Conservation (phyloP, 1,140 invertebrate genomes). For the Aporrectodea caliginosa region DNA sequence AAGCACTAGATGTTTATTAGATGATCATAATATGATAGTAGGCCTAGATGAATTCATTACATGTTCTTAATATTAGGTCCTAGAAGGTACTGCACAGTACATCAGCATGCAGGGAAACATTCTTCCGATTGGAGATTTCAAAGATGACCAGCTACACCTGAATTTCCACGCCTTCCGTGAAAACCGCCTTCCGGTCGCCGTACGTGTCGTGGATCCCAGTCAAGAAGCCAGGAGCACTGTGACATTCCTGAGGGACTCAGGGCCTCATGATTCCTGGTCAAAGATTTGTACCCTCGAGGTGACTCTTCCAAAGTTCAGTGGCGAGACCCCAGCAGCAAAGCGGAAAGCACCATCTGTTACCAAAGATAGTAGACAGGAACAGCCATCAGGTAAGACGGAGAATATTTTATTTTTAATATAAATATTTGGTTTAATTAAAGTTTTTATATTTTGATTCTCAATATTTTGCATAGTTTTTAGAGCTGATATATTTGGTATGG, state of each 20-base stretch:
- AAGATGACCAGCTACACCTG: slow-evolving; percentile 91
- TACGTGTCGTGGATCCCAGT: slow-evolving; percentile 86
- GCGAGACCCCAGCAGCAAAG: too few species aligned
- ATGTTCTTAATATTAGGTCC: slow-evolving; percentile 63
- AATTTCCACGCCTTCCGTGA: slow-evolving; percentile 97
- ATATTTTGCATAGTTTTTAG: too few species aligned
- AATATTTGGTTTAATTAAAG: too few species aligned
- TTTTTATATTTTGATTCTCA: too few species aligned
- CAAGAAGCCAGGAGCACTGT: slow-evolving; percentile 88
- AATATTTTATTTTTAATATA: too few species aligned
- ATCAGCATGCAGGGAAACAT: slow-evolving; percentile 97
- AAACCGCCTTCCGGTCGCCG: slow-evolving; percentile 89
- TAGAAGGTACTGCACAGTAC: slow-evolving; percentile 90
- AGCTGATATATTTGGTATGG: too few species aligned
- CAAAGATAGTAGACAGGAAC: too few species aligned
- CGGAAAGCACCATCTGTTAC: too few species aligned
- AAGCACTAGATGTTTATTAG: too few species aligned
- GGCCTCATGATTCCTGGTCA: slow-evolving; percentile 87
- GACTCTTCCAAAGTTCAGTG: slow-evolving; percentile 66
- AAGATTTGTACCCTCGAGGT: slow-evolving; percentile 96
- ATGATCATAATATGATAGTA: too few species aligned
- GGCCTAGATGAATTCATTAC: too few species aligned
- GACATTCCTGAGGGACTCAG: slow-evolving; percentile 94
- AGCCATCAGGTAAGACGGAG: too few species aligned
- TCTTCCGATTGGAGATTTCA: slow-evolving; percentile 89